A percentile compares a stretch with the other conserved stretches of the same genome.
phyloP scores from a whole-genome alignment of 2,797 vertebrate genomes.

The Glossophaga mutica region DNA sequence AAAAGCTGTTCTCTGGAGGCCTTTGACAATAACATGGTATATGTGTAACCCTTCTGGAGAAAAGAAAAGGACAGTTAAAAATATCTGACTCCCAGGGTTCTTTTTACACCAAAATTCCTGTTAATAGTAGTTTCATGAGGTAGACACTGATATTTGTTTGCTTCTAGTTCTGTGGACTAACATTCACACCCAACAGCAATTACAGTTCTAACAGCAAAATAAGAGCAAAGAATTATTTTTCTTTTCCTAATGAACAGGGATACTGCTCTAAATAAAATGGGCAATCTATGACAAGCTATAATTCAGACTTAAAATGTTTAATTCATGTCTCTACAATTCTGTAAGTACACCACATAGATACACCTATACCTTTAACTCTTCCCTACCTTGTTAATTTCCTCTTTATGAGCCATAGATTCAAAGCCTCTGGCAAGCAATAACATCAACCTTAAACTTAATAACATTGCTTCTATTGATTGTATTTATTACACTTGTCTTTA shows the following conservation, averaged over 20 bases:
- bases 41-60: not conserved
- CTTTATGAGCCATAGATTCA: not conserved
- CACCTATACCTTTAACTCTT: conserved; percentile 26
- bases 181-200: not conserved
- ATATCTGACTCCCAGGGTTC: not conserved
- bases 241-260: not conserved
- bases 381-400: not conserved
- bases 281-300: not conserved
- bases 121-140: not conserved
- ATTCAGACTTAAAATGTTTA: not conserved
- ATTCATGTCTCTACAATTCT: conserved; percentile 1
- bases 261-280: not conserved
- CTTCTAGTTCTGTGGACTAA: not conserved
- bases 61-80: not conserved
- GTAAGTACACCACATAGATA: not conserved
- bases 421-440: not conserved
- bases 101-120: not conserved
- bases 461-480: conserved; percentile 4
- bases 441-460: conserved; percentile 43
- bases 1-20: not conserved
- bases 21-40: not conserved
- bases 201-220: conserved; percentile 12
- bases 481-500: conserved; percentile 36
- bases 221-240: not conserved
- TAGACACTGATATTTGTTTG: not conserved